phyloP scores from a whole-genome alignment of 2,797 vertebrate species.

The Diglossa cyanea region DNA sequence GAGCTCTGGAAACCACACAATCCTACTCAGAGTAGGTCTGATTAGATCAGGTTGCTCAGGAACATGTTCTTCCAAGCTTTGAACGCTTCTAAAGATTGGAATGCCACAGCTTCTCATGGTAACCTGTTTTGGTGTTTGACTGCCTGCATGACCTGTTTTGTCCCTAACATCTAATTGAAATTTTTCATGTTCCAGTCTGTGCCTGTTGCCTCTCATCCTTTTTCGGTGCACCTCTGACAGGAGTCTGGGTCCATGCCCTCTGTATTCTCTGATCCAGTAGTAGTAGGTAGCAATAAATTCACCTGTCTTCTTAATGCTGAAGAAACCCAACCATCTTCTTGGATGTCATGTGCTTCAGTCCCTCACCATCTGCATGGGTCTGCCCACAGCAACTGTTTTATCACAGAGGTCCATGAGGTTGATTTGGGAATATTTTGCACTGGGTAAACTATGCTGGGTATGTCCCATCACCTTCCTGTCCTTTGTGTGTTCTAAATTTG shows the following conservation, averaged over 20 bases:
- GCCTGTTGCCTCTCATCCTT: background rate
- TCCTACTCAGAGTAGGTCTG: background rate
- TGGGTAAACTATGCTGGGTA: background rate
- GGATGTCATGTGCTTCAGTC: background rate
- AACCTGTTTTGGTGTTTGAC: background rate
- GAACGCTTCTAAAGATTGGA: background rate
- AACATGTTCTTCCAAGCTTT: background rate
- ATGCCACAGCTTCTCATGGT: background rate
- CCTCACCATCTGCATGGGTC: rapidly evolving
- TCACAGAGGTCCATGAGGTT: background rate
- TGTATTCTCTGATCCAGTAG: background rate
- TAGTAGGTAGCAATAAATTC: background rate
- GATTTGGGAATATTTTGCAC: background rate
- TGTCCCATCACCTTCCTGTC: background rate
- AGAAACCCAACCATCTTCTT: background rate
- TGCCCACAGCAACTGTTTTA: rapidly evolving
- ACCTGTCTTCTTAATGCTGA: background rate
- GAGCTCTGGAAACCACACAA: background rate
- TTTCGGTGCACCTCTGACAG: background rate
- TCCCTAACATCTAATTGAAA: background rate
- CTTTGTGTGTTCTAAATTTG: background rate
- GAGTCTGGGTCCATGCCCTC: background rate
- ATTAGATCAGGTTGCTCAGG: background rate
- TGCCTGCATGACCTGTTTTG: background rate
- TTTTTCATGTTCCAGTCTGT: background rate